Base-by-base conservation (phyloP, 2,797 vertebrate species). In the Mico argentatus region DNA sequence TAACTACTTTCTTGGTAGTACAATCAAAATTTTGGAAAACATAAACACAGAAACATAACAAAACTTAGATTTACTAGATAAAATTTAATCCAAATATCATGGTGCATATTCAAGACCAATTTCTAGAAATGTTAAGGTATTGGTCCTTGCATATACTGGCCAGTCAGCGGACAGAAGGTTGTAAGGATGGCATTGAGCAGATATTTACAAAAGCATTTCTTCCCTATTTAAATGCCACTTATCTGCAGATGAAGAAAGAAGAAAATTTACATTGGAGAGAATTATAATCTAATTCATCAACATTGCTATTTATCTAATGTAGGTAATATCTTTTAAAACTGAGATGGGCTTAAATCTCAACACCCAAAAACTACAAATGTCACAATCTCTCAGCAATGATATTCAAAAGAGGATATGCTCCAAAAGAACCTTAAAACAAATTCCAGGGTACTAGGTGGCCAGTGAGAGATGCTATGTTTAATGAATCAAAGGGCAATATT, bases 1-100 rank as follows among this genome's bases (percentile, higher is more conserved):
- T 88, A 98, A 98, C 91, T 88, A 98, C 33, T 97, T 96, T 94
- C 96, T 98, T 6, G 59, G 13, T n/a, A 97, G 91, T 0, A 89
- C 33, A 77, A 97, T 98, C 92, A 98, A 98, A 98, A 90, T 87
- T 85, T 79, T 97, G 33, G 24, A 81, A 97, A 97, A 79, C 95
- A 98, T 98, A 98, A 98, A 98, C 96, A 44, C 48, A 98, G 61
- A 19, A 97, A 94, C 1, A 97, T 14, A 90, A 59, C 83, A 79
- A 95, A 96, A 95, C 48, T 90, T 27, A 96, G 52, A 90, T 91
- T 88, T 82, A 75, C 64, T 88, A n/a, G 33, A 94, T 72, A 91
- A 83, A 81, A 90, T 61, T 93, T 93, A 93, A 91, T 44, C 22
- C 55, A 95, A 93, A 94, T 33, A 88, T 81, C 55, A 96, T 80